phyloP scores from a whole-genome alignment of 2,888 invertebrate genomes.

The Lasius fuliginosus region DNA sequence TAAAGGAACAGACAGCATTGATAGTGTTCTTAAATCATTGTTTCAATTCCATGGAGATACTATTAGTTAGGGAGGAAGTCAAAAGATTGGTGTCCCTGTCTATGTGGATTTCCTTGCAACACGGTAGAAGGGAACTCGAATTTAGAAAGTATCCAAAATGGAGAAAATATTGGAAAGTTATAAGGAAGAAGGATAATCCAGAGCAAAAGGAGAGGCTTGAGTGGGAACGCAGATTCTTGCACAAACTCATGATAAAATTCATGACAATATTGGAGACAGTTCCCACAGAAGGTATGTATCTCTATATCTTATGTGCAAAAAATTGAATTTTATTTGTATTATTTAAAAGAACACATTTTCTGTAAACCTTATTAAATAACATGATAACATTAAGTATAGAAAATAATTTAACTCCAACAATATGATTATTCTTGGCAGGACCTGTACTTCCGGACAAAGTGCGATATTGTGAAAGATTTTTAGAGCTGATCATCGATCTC shows the following conservation, averaged over 20 bases:
- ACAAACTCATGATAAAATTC: constrained; percentile 95
- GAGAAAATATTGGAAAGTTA: constrained; percentile 96
- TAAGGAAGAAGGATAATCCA: constrained; percentile 94
- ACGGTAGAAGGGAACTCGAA: constrained; percentile 94
- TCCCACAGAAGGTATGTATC: constrained; percentile 87
- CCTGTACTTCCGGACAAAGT: constrained; percentile 87
- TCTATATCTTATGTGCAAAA: background rate
- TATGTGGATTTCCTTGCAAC: constrained; percentile 97
- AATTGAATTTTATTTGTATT: background rate
- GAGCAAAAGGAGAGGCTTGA: constrained; percentile 90
- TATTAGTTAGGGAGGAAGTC: constrained; percentile 96
- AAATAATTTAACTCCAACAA: constrained; percentile 1
- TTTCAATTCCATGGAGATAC: constrained; percentile 99
- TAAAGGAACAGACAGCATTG: constrained; percentile 94
- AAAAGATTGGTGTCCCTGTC: constrained; percentile 97
- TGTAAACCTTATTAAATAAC: background rate
- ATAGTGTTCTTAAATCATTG: constrained; percentile 98
- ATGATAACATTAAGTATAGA: background rate
- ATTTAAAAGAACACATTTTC: background rate
- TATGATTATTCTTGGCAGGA: constrained; percentile 72
- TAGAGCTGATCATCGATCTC: constrained; percentile 98
- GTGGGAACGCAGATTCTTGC: constrained; percentile 96
- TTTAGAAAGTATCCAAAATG: constrained; percentile 95
- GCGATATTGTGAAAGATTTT: constrained; percentile 96
- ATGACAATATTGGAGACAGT: constrained; percentile 93